Conservation (phyloP, 35 echinoderm and acorn worm genomes). For the Stichopus chloronotus region DNA sequence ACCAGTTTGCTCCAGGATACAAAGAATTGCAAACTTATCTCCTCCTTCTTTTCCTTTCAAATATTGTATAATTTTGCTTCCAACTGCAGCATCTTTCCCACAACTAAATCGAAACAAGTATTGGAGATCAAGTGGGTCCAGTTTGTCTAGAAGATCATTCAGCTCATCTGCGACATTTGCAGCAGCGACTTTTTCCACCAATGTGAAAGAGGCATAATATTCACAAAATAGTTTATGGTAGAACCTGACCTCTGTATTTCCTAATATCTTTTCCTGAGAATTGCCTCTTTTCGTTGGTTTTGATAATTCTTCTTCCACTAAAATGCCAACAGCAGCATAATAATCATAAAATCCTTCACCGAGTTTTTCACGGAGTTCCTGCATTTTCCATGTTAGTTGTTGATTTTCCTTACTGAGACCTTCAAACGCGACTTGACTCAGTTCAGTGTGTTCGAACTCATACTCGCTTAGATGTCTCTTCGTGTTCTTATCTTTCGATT, state of each 20-base stretch:
- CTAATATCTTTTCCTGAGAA: too few species aligned
- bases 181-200: background rate
- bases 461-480: too few species aligned
- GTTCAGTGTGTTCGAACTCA: background rate
- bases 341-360: background rate
- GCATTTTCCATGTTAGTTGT: background rate
- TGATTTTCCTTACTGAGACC: background rate
- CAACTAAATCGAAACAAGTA: background rate
- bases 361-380: background rate
- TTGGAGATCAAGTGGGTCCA: background rate
- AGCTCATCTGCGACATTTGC: background rate
- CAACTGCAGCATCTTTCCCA: background rate
- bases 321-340: background rate
- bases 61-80: background rate
- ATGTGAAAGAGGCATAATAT: background rate
- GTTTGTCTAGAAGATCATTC: background rate
- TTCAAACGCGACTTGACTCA: background rate
- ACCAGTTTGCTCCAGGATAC: background rate
- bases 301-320: background rate
- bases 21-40: background rate
- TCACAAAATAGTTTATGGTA: background rate
- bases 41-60: background rate
- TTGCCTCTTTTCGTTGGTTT: background rate
- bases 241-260: background rate
- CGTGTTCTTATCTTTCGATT: background rate